Percentiles rank a stretch among this genome's conserved stretches.
phyloP scores from a whole-genome alignment of 1,140 invertebrate species.

The Papilio glaucus region DNA sequence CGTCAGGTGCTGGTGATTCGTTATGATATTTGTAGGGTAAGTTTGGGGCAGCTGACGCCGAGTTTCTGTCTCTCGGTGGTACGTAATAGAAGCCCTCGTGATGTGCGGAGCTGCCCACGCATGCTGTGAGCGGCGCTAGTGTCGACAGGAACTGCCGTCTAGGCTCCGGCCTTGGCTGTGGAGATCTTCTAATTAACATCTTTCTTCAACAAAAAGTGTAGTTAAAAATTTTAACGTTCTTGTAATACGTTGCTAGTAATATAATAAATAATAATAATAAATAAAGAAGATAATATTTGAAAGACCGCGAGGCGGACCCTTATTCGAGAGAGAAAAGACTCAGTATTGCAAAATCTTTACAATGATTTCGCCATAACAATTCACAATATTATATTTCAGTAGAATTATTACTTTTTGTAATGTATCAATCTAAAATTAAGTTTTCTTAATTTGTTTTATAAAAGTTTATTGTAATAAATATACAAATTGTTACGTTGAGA shows the following conservation, averaged over 20 bases:
- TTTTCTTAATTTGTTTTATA: too few relatives aligned
- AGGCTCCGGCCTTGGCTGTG: conserved; percentile 64
- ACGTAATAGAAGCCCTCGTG: conserved; percentile 88
- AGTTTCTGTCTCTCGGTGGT: conserved; percentile 82
- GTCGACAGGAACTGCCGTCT: conserved; percentile 90
- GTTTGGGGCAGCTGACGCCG: conserved; percentile 69
- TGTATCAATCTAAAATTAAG: too few relatives aligned
- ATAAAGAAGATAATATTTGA: too few relatives aligned
- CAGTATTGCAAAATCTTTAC: background rate
- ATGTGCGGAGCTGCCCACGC: conserved; percentile 86
- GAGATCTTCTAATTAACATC: background rate
- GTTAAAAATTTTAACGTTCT: too few relatives aligned
- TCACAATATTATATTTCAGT: too few relatives aligned
- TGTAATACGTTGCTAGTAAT: too few relatives aligned
- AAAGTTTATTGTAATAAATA: too few relatives aligned
- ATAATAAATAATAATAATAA: too few relatives aligned
- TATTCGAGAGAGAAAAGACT: conserved; percentile 5
- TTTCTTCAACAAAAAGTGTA: background rate
- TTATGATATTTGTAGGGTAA: conserved; percentile 72
- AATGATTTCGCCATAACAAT: too few relatives aligned
- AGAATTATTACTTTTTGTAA: too few relatives aligned
- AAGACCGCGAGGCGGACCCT: too few relatives aligned
- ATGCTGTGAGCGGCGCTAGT: conserved; percentile 89
- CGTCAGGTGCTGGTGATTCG: conserved; percentile 87
- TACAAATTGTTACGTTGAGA: too few relatives aligned